Evolutionary conservation across 1,140 invertebrate species (phyloP), one percentile per base, ranked within the genome.

Genomic region (Drosophila insularis): DNA sequence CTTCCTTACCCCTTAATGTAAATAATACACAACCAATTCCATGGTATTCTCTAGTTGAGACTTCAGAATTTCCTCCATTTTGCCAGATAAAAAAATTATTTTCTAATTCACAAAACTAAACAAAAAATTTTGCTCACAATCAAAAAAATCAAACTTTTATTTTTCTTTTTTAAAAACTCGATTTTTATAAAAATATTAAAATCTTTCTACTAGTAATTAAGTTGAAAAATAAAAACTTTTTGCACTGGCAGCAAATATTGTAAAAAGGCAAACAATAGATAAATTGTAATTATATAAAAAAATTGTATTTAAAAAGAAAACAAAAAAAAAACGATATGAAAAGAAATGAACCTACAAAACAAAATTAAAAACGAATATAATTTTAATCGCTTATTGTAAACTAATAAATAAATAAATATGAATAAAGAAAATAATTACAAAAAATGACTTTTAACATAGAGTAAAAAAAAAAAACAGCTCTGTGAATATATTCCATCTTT

Each of bases 331-430:
- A 63, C 19, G 23, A 68, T 73, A 72, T 27, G 60, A 62, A 73
- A 63, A 71, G 73, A 68, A 71, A 54, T 63, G 14, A 58, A 21
- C 43, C 43, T 50, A 50, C 32, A 59, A 39, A 43, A 56, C 50
- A 56, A 74, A 56, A 74, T 60, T 27, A 58, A 75, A 75, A 75
- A 82, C 74, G 74, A 85, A 74, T 68, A 74, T 91, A 85, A 81
- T 81, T 81, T 54, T 90, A 91, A 87, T 91, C 76, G 87, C 84
- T 91, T 91, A 91, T 77, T 91, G 81, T 90, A 91, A 91, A 91
- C 90, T 91, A 91, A 91, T 91, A 91, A 89, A 91, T 82, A 90
- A 87, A 87, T 80, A 80, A 81, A 81, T 89, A 91, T 85, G 72
- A 89, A 90, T 90, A 86, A 87, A 82, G 68, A 71, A 76, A 73